A percentile compares a stretch with the other conserved stretches of the same genome.
These are phyloP conservation scores for Esox lucius DNA, from an alignment of 2,797 vertebrate genomes.

Conservation along the genomic window DNA sequence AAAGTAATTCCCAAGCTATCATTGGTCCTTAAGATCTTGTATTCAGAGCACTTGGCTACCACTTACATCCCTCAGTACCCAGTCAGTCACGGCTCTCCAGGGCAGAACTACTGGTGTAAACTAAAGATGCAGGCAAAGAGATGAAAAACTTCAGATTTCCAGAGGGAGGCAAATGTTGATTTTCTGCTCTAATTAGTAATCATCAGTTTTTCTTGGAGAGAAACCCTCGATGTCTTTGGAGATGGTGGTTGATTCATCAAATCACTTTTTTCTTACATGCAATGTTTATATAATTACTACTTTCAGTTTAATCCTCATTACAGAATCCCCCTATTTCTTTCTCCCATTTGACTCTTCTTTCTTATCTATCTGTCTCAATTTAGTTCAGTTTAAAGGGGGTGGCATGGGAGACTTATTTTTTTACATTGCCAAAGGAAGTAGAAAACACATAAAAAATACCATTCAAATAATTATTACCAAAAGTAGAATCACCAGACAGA, in stretches of 20 bases:
- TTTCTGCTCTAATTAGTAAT: conserved; percentile 14
- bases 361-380: background rate
- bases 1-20: background rate
- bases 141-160: conserved; percentile 2
- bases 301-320: background rate
- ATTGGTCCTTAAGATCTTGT: background rate
- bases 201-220: conserved; percentile 2
- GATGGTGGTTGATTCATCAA: background rate
- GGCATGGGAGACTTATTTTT: too few species aligned
- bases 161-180: conserved; percentile 11
- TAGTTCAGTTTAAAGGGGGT: too few species aligned
- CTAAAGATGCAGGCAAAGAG: background rate
- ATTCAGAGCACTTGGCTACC: background rate
- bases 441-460: too few species aligned
- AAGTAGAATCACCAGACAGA: too few species aligned
- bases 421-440: too few species aligned
- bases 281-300: background rate
- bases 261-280: background rate
- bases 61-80: background rate
- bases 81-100: conserved; percentile 11
- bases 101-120: background rate
- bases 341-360: background rate
- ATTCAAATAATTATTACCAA: too few species aligned
- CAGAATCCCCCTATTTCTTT: background rate
- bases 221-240: background rate